Conservation (phyloP, 2,113 vertebrate genomes). For the Vombatus ursinus region DNA sequence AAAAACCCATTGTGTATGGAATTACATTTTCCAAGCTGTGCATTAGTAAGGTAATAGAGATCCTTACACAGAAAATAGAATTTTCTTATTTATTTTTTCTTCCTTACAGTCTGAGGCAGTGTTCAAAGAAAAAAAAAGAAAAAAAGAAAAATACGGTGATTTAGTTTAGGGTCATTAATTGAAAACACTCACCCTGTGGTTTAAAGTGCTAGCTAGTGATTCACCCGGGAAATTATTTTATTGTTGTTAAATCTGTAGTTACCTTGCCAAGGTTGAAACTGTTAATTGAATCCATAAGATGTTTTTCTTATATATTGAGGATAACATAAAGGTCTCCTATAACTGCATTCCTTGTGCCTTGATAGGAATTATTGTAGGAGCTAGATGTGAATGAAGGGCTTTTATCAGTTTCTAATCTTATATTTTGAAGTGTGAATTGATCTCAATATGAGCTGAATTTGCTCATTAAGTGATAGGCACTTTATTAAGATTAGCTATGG, state of each 20-base stretch:
- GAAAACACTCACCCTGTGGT: constrained; percentile 11
- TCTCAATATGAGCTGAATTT: background rate
- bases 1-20: constrained; percentile 79
- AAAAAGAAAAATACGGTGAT: background rate
- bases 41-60: constrained; percentile 81
- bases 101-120: constrained; percentile 37
- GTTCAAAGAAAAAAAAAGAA: constrained; percentile 53
- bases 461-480: background rate
- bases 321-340: background rate
- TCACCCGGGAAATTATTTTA: constrained; percentile 58
- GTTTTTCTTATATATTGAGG: constrained; percentile 5
- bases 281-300: background rate
- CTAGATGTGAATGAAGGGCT: background rate
- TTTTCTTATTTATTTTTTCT: background rate
- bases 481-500: background rate
- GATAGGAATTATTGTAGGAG: background rate
- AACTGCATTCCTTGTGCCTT: background rate
- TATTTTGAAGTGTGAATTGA: constrained; percentile 5
- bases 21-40: constrained; percentile 77
- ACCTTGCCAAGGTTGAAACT: constrained; percentile 12
- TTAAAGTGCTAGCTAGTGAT: constrained; percentile 6
- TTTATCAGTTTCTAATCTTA: constrained; percentile 31
- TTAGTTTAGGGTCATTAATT: constrained; percentile 79
- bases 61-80: constrained; percentile 72
- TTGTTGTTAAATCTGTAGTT: constrained; percentile 9